A percentile compares a stretch with the other conserved stretches of the same genome.
Evolutionary conservation across 2,888 invertebrate species (phyloP).

Genomic region (Epinotia nisella): DNA sequence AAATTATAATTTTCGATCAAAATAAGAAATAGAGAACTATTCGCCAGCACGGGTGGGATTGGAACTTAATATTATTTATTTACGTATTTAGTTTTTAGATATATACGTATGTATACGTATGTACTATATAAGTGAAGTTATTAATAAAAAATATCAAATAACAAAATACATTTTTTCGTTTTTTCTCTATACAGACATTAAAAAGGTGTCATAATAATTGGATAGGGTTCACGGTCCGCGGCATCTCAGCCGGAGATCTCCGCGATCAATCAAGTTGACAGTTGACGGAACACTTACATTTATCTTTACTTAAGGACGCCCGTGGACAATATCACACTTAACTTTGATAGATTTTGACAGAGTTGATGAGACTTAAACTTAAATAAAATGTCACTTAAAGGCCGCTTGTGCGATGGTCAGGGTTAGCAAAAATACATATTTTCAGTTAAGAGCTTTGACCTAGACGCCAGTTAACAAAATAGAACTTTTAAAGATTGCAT

Average conservation of each 20-base stretch:
- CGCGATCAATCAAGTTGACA: constrained; percentile 71
- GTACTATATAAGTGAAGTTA: no score
- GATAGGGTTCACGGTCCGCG: constrained; percentile 57
- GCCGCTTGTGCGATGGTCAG: not conserved
- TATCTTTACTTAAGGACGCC: constrained; percentile 66
- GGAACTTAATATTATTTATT: no score
- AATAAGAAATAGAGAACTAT: no score
- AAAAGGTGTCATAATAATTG: constrained; percentile 65
- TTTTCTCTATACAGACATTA: constrained; percentile 40
- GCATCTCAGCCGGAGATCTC: constrained; percentile 65
- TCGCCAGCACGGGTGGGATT: no score
- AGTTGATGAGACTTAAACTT: constrained; percentile 33
- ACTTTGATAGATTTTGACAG: constrained; percentile 59
- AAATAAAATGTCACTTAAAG: constrained; percentile 41
- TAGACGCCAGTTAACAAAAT: not conserved
- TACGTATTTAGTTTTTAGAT: no score
- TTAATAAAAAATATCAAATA: no score
- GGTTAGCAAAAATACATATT: not conserved
- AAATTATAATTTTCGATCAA: no score
- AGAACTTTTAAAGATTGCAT: not conserved
- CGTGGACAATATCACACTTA: constrained; percentile 56
- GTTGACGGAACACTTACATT: constrained; percentile 76
- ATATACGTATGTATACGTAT: no score
- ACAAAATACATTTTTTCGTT: not conserved
- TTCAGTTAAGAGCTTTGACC: not conserved